phyloP scores from a whole-genome alignment of 1,140 invertebrate genomes.

The Centruroides vittatus region DNA sequence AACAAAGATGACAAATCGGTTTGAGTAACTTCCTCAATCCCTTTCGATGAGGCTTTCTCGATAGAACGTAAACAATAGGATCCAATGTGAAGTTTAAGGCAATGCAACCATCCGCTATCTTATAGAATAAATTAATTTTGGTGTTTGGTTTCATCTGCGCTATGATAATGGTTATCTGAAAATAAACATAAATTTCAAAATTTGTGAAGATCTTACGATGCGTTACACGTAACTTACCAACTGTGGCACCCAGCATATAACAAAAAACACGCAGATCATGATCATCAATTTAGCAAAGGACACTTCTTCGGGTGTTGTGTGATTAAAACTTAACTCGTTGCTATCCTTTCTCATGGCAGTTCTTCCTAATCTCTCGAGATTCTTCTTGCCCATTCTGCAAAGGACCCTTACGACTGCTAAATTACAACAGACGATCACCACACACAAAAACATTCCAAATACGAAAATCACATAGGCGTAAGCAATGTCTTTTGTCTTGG shows the following conservation, averaged over 20 bases:
- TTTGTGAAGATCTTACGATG: background rate
- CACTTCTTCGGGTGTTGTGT: slow-evolving; percentile 46
- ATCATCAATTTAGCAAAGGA: slow-evolving; percentile 71
- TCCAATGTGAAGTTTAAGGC: slow-evolving; percentile 67
- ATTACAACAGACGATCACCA: slow-evolving; percentile 65
- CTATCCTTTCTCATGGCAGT: slow-evolving; percentile 13
- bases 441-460: slow-evolving; percentile 53
- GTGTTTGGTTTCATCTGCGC: slow-evolving; percentile 34
- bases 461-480: slow-evolving; percentile 63
- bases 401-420: slow-evolving; percentile 59
- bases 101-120: slow-evolving; percentile 53
- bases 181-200: background rate
- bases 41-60: slow-evolving; percentile 23
- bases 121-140: slow-evolving; percentile 31
- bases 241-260: slow-evolving; percentile 72
- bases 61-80: slow-evolving; percentile 58
- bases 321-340: slow-evolving; percentile 10
- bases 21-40: slow-evolving; percentile 17
- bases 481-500: slow-evolving; percentile 42
- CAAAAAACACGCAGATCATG: slow-evolving; percentile 60
- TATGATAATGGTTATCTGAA: slow-evolving; percentile 53
- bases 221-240: slow-evolving; percentile 43
- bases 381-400: slow-evolving; percentile 35
- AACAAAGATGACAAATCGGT: slow-evolving; percentile 16
- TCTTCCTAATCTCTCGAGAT: slow-evolving; percentile 35